phyloP scores from a whole-genome alignment of 2,888 invertebrate genomes.

The Drosophila nigritarsus region DNA sequence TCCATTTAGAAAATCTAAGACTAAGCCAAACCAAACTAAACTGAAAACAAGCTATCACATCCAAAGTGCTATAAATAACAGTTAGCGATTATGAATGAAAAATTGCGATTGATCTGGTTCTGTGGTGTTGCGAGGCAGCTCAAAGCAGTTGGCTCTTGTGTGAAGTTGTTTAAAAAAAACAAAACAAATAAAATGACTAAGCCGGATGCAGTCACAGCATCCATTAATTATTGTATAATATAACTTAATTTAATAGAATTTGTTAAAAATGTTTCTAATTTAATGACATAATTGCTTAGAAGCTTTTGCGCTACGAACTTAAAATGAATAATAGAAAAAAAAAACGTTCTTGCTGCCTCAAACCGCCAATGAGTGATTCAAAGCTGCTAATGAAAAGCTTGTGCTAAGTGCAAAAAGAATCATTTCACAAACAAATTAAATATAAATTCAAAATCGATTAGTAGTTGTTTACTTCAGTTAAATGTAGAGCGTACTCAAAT shows the following conservation, averaged over 20 bases:
- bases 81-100: constrained; percentile 52
- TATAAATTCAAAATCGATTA: not conserved
- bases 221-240: constrained; percentile 5
- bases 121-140: constrained; percentile 58
- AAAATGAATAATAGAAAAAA: not conserved
- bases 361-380: constrained; percentile 31
- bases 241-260: not conserved
- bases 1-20: constrained; percentile 27
- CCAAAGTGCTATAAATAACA: not conserved
- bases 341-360: not conserved
- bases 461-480: not conserved
- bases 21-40: not conserved
- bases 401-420: not conserved
- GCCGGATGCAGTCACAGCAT: constrained; percentile 20
- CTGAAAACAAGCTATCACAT: not conserved
- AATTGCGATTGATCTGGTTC: constrained; percentile 65
- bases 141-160: constrained; percentile 63
- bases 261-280: not conserved
- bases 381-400: constrained; percentile 7
- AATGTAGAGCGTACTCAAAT: not conserved
- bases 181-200: constrained; percentile 3
- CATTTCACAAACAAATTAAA: not conserved
- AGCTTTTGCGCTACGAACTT: not conserved
- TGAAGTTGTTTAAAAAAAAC: constrained; percentile 21
- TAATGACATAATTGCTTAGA: not conserved